phyloP scores from a whole-genome alignment of 2,888 invertebrate genomes.

The Ametastegia equiseti region DNA sequence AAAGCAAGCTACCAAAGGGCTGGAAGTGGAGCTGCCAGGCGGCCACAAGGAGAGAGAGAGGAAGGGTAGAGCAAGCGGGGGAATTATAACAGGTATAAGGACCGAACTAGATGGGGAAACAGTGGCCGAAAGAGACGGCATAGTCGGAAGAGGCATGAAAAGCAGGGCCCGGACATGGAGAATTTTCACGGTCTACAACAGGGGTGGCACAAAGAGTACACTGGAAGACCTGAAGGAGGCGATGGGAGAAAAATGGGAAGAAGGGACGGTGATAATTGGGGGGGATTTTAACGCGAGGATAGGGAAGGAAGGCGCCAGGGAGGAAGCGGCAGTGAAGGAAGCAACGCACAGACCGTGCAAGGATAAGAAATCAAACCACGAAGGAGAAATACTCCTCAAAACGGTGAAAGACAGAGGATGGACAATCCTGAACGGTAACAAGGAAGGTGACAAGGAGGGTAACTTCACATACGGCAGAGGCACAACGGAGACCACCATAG shows the following conservation, averaged over 20 bases:
- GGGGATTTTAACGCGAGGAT: constrained; percentile 50
- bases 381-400: constrained; percentile 36
- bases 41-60: constrained; percentile 29
- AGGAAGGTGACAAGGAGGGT: constrained; percentile 49
- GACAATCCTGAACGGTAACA: constrained; percentile 51
- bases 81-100: constrained; percentile 41
- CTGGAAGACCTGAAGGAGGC: background rate
- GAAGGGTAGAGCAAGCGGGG: constrained; percentile 48
- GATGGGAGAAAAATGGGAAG: constrained; percentile 2
- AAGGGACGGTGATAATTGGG: constrained; percentile 36
- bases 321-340: background rate
- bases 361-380: constrained; percentile 46
- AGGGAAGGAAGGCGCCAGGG: constrained; percentile 23
- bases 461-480: constrained; percentile 50
- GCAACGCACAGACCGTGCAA: constrained; percentile 14
- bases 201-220: constrained; percentile 23
- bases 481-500: too few species aligned
- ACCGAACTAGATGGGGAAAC: background rate
- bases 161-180: background rate
- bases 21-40: constrained; percentile 30
- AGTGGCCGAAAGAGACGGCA: background rate
- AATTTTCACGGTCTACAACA: constrained; percentile 45
- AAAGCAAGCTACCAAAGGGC: constrained; percentile 28
- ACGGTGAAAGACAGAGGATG: constrained; percentile 46
- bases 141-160: constrained; percentile 20